Evolutionary conservation across 2,888 invertebrate species (phyloP).

Genomic region (Cheilosia pagana): DNA sequence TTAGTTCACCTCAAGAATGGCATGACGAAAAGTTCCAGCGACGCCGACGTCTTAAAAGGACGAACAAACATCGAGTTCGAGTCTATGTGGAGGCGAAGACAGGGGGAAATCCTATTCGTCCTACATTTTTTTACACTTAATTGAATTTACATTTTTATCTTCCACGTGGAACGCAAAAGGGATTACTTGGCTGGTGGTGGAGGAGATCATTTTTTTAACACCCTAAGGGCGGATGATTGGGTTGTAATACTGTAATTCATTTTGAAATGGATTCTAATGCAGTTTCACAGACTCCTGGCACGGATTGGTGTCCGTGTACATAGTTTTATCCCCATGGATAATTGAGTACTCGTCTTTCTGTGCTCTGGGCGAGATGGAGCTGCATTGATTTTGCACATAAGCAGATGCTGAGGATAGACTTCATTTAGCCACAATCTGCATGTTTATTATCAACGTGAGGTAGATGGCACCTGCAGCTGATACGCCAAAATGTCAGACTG

Average conservation of each 20-base stretch:
- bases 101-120: neutral
- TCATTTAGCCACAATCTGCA: too few species aligned
- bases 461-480: too few species aligned
- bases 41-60: slow-evolving; percentile 8
- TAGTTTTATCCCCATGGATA: too few species aligned
- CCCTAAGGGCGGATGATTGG: neutral
- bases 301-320: neutral
- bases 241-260: slow-evolving; percentile 18
- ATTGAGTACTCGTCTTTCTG: too few species aligned
- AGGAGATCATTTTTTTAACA: slow-evolving; percentile 23
- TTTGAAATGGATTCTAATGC: slow-evolving; percentile 20
- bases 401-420: too few species aligned
- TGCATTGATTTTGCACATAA: too few species aligned
- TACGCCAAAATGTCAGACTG: too few species aligned
- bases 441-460: too few species aligned
- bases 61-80: neutral
- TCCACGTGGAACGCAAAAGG: slow-evolving; percentile 14
- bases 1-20: slow-evolving; percentile 17
- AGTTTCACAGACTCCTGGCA: neutral
- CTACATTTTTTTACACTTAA: slow-evolving; percentile 11
- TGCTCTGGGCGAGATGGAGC: too few species aligned
- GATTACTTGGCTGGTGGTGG: neutral
- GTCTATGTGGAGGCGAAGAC: neutral
- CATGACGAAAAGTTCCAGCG: slow-evolving; percentile 8
- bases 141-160: slow-evolving; percentile 49